These are phyloP conservation scores for Hippocampus barbouri DNA, from an alignment of 2,113 vertebrate genomes.

Conservation along the genomic window DNA sequence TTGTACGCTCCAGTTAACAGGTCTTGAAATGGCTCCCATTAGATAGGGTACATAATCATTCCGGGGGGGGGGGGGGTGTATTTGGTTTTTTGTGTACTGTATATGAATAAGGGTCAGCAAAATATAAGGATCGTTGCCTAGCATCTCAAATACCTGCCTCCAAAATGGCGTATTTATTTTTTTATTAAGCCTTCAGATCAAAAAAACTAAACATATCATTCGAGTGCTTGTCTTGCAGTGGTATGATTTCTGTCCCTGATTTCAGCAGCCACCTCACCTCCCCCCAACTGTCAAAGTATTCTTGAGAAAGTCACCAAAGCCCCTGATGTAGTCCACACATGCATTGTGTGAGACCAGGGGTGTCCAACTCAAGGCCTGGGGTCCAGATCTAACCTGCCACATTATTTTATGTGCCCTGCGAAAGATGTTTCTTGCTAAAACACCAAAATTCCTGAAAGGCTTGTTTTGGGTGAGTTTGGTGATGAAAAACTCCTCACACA, in stretches of 20 bases:
- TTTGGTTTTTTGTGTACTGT: neutral
- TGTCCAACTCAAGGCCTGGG: too few relatives aligned
- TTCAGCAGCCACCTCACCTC: too few relatives aligned
- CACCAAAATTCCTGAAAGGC: neutral
- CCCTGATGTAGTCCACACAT: neutral
- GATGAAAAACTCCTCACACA: neutral
- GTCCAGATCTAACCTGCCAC: too few relatives aligned
- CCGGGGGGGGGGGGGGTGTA: neutral
- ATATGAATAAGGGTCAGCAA: neutral
- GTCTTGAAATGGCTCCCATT: neutral
- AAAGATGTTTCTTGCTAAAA: too few relatives aligned
- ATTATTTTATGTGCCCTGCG: too few relatives aligned
- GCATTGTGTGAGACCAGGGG: neutral
- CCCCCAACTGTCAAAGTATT: neutral
- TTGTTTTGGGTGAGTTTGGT: neutral
- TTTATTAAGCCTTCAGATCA: neutral
- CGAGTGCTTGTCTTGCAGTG: neutral
- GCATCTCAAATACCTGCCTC: neutral
- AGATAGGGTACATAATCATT: neutral
- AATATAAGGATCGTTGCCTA: neutral
- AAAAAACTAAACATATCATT: neutral
- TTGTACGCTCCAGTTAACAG: neutral
- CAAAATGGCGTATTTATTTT: neutral
- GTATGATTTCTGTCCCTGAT: neutral
- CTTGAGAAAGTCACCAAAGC: neutral